Conservation (phyloP, 2,113 vertebrate species). For the Calypte anna region DNA sequence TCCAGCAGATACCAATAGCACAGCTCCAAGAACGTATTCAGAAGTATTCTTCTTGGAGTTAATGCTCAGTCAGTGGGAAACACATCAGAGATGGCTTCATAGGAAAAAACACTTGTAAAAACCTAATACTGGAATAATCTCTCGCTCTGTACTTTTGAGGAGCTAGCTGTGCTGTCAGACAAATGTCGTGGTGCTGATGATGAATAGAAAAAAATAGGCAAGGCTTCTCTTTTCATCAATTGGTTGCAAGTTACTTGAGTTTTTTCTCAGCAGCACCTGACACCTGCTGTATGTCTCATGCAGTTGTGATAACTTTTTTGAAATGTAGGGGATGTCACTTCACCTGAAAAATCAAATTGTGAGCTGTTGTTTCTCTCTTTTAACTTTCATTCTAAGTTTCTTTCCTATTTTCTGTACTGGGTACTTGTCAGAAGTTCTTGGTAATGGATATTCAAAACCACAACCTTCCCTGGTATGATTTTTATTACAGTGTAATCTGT, state of each 20-base stretch:
- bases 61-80: neutral
- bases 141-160: neutral
- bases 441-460: neutral
- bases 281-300: neutral
- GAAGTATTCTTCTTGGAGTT: neutral
- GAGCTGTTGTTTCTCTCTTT: neutral
- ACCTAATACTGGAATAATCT: neutral
- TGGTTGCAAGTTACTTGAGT: neutral
- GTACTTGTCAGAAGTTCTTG: neutral
- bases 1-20: neutral
- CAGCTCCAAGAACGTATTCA: neutral
- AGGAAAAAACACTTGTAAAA: neutral
- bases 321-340: neutral
- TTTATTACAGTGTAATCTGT: neutral
- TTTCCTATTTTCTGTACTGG: neutral
- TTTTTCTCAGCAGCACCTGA: neutral
- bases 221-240: neutral
- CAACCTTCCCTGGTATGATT: neutral
- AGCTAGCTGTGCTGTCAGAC: neutral
- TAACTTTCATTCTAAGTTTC: neutral
- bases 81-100: neutral
- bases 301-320: neutral
- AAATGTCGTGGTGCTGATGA: neutral
- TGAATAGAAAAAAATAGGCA: neutral
- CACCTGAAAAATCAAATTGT: neutral